These are phyloP conservation scores for Piprites chloris DNA, from an alignment of 2,113 vertebrate species.

Conservation along the genomic window DNA sequence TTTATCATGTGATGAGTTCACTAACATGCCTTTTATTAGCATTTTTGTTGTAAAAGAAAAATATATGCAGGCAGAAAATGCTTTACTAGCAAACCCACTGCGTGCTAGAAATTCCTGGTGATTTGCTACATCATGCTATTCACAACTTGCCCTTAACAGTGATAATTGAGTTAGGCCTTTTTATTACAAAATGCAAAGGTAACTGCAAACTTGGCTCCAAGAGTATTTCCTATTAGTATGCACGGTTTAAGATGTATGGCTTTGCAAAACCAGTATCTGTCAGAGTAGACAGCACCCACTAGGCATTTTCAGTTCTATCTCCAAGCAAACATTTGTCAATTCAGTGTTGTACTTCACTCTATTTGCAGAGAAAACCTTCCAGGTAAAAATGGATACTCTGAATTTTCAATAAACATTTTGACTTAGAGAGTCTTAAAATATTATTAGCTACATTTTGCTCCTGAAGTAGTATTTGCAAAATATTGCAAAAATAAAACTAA, in stretches of 20 bases:
- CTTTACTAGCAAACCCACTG: background rate
- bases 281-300: background rate
- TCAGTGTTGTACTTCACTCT: background rate
- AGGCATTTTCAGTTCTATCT: background rate
- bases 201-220: background rate
- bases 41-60: background rate
- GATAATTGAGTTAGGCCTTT: background rate
- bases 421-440: background rate
- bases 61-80: background rate
- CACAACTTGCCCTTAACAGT: background rate
- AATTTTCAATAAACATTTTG: background rate
- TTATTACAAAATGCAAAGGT: background rate
- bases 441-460: background rate
- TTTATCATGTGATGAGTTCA: background rate
- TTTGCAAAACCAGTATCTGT: background rate
- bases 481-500: background rate
- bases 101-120: background rate
- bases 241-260: background rate
- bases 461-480: background rate
- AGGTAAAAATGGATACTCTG: background rate
- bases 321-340: background rate
- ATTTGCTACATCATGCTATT: background rate
- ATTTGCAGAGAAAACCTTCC: background rate
- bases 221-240: background rate
- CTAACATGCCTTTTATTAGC: background rate